Conservation (phyloP, 2,113 vertebrate genomes). For the Sitta europaea region DNA sequence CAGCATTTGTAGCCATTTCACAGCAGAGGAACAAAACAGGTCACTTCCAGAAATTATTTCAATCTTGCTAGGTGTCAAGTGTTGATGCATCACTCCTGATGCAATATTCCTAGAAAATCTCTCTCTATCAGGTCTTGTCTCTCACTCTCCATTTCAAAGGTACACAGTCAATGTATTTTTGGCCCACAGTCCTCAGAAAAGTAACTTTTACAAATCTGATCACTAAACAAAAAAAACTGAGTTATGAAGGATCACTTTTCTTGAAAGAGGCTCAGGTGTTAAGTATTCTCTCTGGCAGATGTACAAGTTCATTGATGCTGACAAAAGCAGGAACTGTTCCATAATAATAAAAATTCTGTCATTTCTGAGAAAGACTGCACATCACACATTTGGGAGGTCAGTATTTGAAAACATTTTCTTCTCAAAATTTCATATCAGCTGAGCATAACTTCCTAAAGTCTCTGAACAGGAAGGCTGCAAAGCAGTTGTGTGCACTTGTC, state of each 20-base stretch:
- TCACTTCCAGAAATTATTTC: neutral
- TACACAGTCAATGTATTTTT: neutral
- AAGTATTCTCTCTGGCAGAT: neutral
- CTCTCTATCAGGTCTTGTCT: neutral
- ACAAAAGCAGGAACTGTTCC: neutral
- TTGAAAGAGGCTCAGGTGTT: neutral
- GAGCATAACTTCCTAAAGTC: neutral
- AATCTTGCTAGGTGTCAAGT: neutral
- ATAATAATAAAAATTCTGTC: neutral
- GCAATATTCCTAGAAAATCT: neutral
- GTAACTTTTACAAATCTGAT: neutral
- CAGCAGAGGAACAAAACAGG: neutral
- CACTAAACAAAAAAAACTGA: neutral
- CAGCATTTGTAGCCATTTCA: neutral
- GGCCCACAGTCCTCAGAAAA: neutral
- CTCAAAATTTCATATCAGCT: neutral
- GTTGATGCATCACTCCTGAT: neutral
- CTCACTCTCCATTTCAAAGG: neutral
- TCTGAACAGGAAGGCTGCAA: neutral
- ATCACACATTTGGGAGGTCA: neutral
- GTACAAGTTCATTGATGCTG: neutral
- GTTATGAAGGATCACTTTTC: neutral
- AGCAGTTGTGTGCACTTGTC: neutral
- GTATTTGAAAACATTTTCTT: neutral
- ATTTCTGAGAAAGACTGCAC: neutral